Evolutionary conservation across 2,113 vertebrate species (phyloP), one percentile per base, ranked within the genome.

Genomic region (Ctenomys sociabilis): DNA sequence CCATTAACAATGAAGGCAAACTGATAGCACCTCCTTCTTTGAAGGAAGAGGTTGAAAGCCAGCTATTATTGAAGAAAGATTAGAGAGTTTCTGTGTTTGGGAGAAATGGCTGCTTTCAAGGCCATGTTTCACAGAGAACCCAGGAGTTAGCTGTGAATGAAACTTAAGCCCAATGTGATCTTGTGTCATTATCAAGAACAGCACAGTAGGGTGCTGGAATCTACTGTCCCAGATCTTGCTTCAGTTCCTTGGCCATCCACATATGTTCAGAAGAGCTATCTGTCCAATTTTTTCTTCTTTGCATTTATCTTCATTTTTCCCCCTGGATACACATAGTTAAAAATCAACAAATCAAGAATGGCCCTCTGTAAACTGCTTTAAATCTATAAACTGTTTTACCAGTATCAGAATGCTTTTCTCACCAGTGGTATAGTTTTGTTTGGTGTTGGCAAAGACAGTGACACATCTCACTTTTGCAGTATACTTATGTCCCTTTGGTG

Each of bases 61-160:
- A 86, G 85, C 80, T 70, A 92, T 94, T 95, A 97, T 94, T 95
- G 73, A 95, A 87, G 91, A 95, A 96, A 95, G 93, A 91, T 96
- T 81, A 88, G 82, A 94, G 78, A 93, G 35, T 87, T 72, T 63
- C 45, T 10, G 19, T 63, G 61, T 95, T 93, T 92, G 68, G 75
- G 91, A 89, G 93, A 89, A 96, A 96, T 93, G 93, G 77, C 70
- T 94, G 86, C 72, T 97, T 97, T 92, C 54, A 84, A 95, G 97
- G 86, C 49, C 12, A 1, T 96, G 91, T 95, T 91, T 96, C 89
- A 97, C 28, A 52, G 93, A 78, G 26, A 89, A 84, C 49, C 30
- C 26, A 14, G 90, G 64, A 28, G 63, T 77, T 91, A 66, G 37
- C 43, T 97, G 93, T 94, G 94, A 91, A 90, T 94, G 94, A 87